Base-by-base conservation (phyloP, 1,140 invertebrate species). In the Hestina assimilis region DNA sequence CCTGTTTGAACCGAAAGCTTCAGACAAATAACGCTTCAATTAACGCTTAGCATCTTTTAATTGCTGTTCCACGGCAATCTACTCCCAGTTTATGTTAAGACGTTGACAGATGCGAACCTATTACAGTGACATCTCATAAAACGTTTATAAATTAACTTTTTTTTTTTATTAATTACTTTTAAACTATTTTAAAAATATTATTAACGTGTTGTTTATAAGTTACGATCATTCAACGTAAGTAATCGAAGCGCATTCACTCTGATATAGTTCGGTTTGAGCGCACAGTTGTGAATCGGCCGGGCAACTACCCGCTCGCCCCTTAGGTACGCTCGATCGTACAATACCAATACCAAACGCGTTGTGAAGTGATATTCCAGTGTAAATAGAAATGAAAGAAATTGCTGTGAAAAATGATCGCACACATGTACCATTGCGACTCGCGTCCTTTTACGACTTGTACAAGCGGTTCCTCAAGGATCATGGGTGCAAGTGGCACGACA, bases 1-100 rank as follows among this genome's bases (percentile, higher is more conserved):
- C 82, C 85, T 85, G 85, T 88, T 88, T 56, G n/a, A 86, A 86
- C 83, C 73, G 73, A 82, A 79, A 81, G 69, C 61, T 79, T 68
- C 59, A 58, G 62, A 73, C 66, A 63, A 69, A 77, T 75, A 68
- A 69, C 69, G 71, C 64, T 58, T 72, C 62, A 66, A 80, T 77
- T 74, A 61, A 62, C 61, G 64, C 42, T 69, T 65, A 38, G 64
- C 59, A 61, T 74, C 68, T 73, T 72, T 79, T 80, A 85, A 87
- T 87, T 87, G 75, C 69, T 68, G 60, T 68, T 73, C 69, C 50
- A 54, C 68, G 43, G 35, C 50, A 29, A 50, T n/a, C 52, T 38
- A 48, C 58, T 56, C 67, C 68, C 75, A 81, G 77, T 83, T 67
- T 53, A 43, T 46, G 57, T 52, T 59, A 59, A 55, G 67, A 56